These are phyloP conservation scores for Bombus balteatus DNA, from an alignment of 1,140 invertebrate species.

Conservation along the genomic window DNA sequence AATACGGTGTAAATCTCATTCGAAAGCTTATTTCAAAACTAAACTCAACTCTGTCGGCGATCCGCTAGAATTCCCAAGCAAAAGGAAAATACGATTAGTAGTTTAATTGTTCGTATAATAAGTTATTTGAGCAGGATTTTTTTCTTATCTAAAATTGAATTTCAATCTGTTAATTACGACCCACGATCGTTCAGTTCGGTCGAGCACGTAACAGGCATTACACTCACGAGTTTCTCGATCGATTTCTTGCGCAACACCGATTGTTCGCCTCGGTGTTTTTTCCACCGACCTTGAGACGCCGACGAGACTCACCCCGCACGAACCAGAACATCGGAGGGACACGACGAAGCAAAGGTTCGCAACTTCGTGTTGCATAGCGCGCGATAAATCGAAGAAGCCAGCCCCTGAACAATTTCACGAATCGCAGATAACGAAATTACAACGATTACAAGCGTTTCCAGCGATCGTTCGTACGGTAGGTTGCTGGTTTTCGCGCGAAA, in stretches of 20 bases:
- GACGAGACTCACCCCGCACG: constrained; percentile 35
- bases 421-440: background rate
- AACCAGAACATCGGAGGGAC: constrained; percentile 26
- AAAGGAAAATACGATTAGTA: background rate
- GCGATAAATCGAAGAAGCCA: background rate
- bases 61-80: background rate
- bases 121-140: background rate
- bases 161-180: background rate
- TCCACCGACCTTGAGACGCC: constrained; percentile 36
- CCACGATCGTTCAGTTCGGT: background rate
- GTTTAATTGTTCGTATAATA: background rate
- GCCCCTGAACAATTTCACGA: background rate
- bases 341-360: background rate
- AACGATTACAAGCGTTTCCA: background rate
- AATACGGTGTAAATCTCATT: background rate
- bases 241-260: constrained; percentile 36
- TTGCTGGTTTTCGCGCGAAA: background rate
- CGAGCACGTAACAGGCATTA: constrained; percentile 27
- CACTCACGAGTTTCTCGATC: background rate
- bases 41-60: background rate
- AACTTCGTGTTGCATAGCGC: background rate
- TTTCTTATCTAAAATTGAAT: background rate
- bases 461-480: no score
- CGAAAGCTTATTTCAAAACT: background rate
- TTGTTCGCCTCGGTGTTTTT: constrained; percentile 29